These are phyloP conservation scores for Dicerorhinus sumatrensis DNA, from an alignment of 2,113 vertebrate genomes.

Conservation along the genomic window DNA sequence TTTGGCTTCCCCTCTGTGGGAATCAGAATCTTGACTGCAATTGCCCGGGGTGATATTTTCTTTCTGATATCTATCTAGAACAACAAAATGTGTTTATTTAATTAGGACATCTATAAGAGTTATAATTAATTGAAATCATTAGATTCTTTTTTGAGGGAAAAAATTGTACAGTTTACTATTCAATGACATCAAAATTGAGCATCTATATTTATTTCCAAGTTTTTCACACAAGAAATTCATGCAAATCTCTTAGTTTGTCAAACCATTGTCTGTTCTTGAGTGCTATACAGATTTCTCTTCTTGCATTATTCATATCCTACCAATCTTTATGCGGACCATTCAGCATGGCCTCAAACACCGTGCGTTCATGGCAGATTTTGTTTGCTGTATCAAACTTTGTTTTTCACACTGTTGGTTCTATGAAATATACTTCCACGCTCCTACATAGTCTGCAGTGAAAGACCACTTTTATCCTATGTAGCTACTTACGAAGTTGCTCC, in stretches of 20 bases:
- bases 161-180: not conserved
- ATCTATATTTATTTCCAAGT: not conserved
- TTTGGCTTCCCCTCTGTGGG: not conserved
- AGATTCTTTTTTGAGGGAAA: not conserved
- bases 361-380: not conserved
- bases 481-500: not conserved
- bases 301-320: not conserved
- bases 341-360: not conserved
- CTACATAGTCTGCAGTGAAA: not conserved
- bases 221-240: not conserved
- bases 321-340: not conserved
- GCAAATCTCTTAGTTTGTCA: not conserved
- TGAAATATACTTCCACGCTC: not conserved
- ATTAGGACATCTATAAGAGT: not conserved
- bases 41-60: not conserved
- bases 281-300: not conserved
- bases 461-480: too few relatives aligned
- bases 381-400: not conserved
- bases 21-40: not conserved
- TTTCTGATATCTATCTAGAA: not conserved
- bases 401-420: not conserved
- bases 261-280: not conserved
- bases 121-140: not conserved
- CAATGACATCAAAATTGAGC: not conserved
- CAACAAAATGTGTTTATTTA: not conserved